These are phyloP conservation scores for Elaeidobius kamerunicus DNA, from an alignment of 2,888 invertebrate genomes.

Conservation along the genomic window DNA sequence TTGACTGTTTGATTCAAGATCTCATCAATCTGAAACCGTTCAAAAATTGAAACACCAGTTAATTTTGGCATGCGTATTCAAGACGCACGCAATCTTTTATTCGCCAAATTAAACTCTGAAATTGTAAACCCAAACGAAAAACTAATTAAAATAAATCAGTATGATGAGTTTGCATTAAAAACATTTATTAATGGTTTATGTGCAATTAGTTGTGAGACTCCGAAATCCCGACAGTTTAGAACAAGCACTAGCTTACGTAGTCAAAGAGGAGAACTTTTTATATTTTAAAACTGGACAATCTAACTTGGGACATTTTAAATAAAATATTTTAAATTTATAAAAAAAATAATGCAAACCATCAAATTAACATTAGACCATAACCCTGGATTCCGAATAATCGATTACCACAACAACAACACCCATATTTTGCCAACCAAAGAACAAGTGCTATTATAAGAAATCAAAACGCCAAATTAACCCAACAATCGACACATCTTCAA, in stretches of 20 bases:
- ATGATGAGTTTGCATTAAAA: constrained; percentile 1
- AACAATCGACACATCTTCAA: no score
- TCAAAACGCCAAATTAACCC: no score
- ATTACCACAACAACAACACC: no score
- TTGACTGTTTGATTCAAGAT: no score
- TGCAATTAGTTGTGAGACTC: background rate
- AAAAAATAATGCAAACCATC: no score
- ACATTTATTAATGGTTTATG: constrained; percentile 1
- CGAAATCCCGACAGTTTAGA: background rate
- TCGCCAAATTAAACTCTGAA: constrained; percentile 4
- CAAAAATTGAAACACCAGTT: constrained; percentile 4
- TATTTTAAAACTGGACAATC: background rate
- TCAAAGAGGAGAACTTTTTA: constrained; percentile 1
- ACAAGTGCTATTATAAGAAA: no score
- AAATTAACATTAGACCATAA: no score
- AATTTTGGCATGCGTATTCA: constrained; percentile 5
- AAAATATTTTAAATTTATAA: no score
- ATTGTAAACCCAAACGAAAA: background rate
- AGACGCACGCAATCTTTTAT: background rate
- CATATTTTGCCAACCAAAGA: no score
- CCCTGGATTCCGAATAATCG: no score
- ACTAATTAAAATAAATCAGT: background rate
- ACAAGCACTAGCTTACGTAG: background rate
- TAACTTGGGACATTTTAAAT: no score
- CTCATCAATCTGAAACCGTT: constrained; percentile 3